Percentiles rank a stretch among this genome's conserved stretches.
Evolutionary conservation across 2,797 vertebrate genomes (phyloP).

Genomic region (Bovichtus variegatus): DNA sequence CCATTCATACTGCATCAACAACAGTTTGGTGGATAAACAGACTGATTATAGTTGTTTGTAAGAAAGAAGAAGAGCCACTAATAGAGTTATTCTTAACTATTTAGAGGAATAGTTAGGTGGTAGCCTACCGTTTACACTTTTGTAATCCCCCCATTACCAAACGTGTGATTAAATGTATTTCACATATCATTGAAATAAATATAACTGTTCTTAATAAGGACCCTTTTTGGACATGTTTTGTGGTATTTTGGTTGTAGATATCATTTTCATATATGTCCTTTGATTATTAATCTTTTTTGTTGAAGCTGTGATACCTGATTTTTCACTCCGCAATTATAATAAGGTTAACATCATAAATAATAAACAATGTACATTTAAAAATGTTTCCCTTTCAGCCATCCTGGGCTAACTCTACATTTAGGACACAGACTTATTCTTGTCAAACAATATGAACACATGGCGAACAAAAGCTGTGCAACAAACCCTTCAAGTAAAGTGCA

Average conservation of each 20-base stretch:
- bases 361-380: too few species aligned
- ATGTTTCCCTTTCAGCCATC: too few species aligned
- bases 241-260: too few species aligned
- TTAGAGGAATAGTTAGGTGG: too few species aligned
- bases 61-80: background rate
- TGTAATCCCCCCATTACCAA: background rate
- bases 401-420: too few species aligned
- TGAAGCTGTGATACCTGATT: background rate
- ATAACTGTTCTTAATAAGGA: background rate
- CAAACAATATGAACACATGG: too few species aligned
- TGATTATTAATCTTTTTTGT: background rate
- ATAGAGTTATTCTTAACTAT: background rate
- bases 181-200: too few species aligned
- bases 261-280: background rate
- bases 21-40: background rate
- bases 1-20: background rate
- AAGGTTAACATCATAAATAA: background rate
- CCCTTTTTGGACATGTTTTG: background rate
- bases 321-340: background rate
- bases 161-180: rapidly evolving
- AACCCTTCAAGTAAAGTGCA: background rate
- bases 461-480: background rate
- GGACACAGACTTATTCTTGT: too few species aligned
- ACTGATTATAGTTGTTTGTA: background rate
- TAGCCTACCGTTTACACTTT: too few species aligned